Evolutionary conservation across 2,888 invertebrate species (phyloP).

Genomic region (Cecidostiba fungosa): DNA sequence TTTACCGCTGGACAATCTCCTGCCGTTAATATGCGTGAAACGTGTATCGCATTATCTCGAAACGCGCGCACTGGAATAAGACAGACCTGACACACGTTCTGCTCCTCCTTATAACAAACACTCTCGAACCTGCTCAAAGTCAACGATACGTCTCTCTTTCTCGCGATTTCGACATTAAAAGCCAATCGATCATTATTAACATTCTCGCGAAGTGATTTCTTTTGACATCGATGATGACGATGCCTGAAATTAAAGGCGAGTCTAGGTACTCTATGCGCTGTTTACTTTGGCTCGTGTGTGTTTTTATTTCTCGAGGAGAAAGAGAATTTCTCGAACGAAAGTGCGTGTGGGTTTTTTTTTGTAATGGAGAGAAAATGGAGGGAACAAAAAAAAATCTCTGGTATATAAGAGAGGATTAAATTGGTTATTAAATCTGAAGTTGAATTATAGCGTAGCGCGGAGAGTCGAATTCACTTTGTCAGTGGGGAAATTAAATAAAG

Average conservation of each 20-base stretch:
- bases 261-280: not conserved
- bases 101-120: not conserved
- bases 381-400: not conserved
- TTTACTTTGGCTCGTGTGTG: not conserved
- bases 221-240: conserved; percentile 3
- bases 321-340: not conserved
- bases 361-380: not conserved
- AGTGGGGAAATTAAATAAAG: not conserved
- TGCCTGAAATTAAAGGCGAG: not conserved
- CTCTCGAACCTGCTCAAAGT: not conserved
- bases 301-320: conserved; percentile 3
- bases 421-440: not conserved
- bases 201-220: conserved; percentile 15
- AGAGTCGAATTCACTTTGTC: not conserved
- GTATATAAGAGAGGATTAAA: not conserved
- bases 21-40: not conserved
- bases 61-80: not conserved
- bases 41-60: not conserved
- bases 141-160: not conserved
- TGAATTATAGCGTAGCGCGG: not conserved
- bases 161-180: conserved; percentile 2
- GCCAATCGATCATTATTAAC: not conserved
- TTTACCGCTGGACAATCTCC: conserved; percentile 9
- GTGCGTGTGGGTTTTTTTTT: not conserved
- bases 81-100: not conserved